Percentiles rank a stretch among this genome's conserved stretches.
phyloP scores from a whole-genome alignment of 2,797 vertebrate species.

The Xerus rutilus region DNA sequence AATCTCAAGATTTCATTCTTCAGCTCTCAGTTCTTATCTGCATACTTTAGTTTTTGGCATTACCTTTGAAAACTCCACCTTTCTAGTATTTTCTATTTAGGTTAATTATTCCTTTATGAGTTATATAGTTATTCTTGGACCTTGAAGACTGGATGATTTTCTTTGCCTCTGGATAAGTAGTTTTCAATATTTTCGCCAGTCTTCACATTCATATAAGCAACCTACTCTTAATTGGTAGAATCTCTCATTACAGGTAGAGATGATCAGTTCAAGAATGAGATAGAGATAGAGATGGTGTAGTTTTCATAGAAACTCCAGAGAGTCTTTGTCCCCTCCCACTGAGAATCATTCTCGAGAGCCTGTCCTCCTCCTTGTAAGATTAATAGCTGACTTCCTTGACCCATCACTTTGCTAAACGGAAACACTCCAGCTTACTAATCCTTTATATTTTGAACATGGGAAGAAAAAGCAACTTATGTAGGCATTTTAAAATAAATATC shows the following conservation, averaged over 20 bases:
- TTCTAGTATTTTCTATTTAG: background rate
- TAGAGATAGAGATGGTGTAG: background rate
- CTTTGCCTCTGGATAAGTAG: constrained; percentile 25
- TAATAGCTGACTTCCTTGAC: constrained; percentile 31
- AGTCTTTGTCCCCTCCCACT: background rate
- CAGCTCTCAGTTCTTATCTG: constrained; percentile 15
- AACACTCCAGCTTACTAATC: constrained; percentile 4
- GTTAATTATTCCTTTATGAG: constrained; percentile 60
- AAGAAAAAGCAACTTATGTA: constrained; percentile 56
- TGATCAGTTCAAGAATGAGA: background rate
- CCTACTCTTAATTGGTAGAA: background rate
- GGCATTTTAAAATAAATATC: constrained; percentile 63
- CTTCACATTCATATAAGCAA: background rate
- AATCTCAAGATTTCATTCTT: constrained; percentile 40
- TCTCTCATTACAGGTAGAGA: background rate
- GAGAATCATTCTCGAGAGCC: background rate
- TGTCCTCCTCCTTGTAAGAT: background rate
- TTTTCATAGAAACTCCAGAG: constrained; percentile 28
- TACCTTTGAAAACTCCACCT: constrained; percentile 15
- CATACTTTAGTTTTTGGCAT: constrained; percentile 48
- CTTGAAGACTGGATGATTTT: constrained; percentile 10
- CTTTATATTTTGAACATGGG: constrained; percentile 57
- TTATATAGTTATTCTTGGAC: background rate
- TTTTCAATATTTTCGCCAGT: background rate
- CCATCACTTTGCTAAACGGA: background rate